Percentiles rank a stretch among this genome's conserved stretches.
phyloP scores from a whole-genome alignment of 2,113 vertebrate genomes.

The Coturnix japonica region DNA sequence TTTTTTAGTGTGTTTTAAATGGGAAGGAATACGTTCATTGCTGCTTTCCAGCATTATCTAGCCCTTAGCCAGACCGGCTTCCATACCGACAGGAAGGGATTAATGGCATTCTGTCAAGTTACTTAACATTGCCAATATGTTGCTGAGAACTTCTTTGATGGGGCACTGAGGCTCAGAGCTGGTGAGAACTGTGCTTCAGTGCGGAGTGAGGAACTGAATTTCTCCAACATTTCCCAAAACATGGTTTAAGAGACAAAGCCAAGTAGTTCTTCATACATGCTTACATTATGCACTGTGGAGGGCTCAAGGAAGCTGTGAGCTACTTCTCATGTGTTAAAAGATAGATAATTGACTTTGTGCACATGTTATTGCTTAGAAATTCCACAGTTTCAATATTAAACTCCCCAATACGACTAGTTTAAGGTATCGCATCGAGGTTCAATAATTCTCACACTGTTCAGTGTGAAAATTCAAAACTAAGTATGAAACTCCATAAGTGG shows the following conservation, averaged over 20 bases:
- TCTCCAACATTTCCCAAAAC: neutral
- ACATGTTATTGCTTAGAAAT: neutral
- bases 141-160: neutral
- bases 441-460: neutral
- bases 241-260: slow-evolving; percentile 13
- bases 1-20: slow-evolving; percentile 4
- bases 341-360: neutral
- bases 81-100: neutral
- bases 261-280: slow-evolving; percentile 7
- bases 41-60: neutral
- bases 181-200: neutral
- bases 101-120: neutral
- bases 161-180: neutral
- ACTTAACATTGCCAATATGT: neutral
- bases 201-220: neutral
- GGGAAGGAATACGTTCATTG: neutral
- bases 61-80: slow-evolving; percentile 26
- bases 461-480: neutral
- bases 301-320: neutral
- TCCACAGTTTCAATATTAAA: neutral
- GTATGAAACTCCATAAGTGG: neutral
- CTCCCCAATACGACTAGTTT: neutral
- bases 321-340: neutral
- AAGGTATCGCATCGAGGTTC: neutral
- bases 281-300: neutral